Evolutionary conservation across 2,113 vertebrate genomes (phyloP), one percentile per base, ranked within the genome.

Genomic region (Pelodiscus sinensis): DNA sequence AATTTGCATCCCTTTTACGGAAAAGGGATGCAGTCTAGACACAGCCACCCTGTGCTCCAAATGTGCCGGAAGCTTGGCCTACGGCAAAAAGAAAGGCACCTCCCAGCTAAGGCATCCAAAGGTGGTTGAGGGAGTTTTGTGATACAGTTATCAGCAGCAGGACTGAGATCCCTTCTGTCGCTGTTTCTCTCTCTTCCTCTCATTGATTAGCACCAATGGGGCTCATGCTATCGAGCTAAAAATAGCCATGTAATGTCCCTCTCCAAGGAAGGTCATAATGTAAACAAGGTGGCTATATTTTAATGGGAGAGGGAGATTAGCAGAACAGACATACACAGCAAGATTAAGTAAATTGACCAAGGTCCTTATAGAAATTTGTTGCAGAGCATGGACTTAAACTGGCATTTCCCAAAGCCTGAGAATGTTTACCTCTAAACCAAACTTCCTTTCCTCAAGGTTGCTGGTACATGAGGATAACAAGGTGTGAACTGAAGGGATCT

Each of bases 401-500:
- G 57, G 0, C 18, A 31, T 7, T 79, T 9, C 68, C 79, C 1
- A 0, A 73, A 8, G 3, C 50, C n/a, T 0, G 60, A 86, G 71
- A 24, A 0, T 1, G 0, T 27, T 83, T 78, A 81, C 54, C 52
- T 29, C 51, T 83, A n/a, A 51, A 77, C 62, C 0, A 0, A n/a
- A 83, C 85, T 85, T 35, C 55, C 58, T 92, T 4, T 79, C 82
- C 73, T 0, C 0, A 75, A 4, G 81, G 21, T 44, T 71, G 27
- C 57, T 87, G 90, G 58, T 71, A 81, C 4, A 0, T 1, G 50
- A 2, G 58, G 52, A 73, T 71, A 27, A 79, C 85, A 84, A 80
- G 79, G 84, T 58, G 88, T 0, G 56, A 35, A 68, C 73, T 60
- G 90, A 90, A 0, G 1, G 3, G 83, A 78, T 60, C 84, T 54